These are phyloP conservation scores for Athetis lepigone DNA, from an alignment of 2,888 invertebrate species.

Conservation along the genomic window DNA sequence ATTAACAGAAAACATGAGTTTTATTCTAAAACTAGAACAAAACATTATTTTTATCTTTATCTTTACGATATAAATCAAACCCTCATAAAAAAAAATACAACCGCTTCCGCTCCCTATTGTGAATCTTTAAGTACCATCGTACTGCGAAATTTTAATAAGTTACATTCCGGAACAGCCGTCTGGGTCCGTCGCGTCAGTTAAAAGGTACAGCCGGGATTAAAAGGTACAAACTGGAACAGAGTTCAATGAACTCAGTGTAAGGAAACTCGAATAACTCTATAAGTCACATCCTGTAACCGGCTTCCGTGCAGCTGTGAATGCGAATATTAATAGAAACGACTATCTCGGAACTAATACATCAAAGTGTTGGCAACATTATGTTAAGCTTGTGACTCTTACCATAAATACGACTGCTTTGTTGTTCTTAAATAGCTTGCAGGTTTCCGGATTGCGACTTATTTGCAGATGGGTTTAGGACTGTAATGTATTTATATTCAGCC, in stretches of 20 bases:
- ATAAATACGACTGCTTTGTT: conserved; percentile 3
- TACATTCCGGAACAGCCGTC: conserved; percentile 20
- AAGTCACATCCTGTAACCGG: conserved; percentile 20
- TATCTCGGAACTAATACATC: conserved; percentile 41
- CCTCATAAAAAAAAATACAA: background rate
- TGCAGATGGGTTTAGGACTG: too few relatives aligned
- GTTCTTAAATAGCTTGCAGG: too few relatives aligned
- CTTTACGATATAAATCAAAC: too few relatives aligned
- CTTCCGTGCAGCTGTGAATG: conserved; percentile 15
- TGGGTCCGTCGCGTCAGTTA: conserved; percentile 25
- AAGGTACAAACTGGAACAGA: conserved; percentile 31
- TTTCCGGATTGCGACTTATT: too few relatives aligned
- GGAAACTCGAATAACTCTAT: conserved; percentile 10
- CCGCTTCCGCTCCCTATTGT: conserved; percentile 2
- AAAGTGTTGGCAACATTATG: conserved; percentile 21
- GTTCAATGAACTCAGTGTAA: conserved; percentile 43
- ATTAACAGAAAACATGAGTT: too few relatives aligned
- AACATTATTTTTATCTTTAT: too few relatives aligned
- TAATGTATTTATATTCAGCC: too few relatives aligned
- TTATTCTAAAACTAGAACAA: too few relatives aligned
- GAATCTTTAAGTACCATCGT: conserved; percentile 10
- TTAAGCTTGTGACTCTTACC: background rate
- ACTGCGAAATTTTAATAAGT: conserved; percentile 48
- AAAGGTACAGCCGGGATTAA: conserved; percentile 22
- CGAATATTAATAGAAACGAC: conserved; percentile 37